Evolutionary conservation across 2,888 invertebrate genomes (phyloP).

Genomic region (Pecten maximus): DNA sequence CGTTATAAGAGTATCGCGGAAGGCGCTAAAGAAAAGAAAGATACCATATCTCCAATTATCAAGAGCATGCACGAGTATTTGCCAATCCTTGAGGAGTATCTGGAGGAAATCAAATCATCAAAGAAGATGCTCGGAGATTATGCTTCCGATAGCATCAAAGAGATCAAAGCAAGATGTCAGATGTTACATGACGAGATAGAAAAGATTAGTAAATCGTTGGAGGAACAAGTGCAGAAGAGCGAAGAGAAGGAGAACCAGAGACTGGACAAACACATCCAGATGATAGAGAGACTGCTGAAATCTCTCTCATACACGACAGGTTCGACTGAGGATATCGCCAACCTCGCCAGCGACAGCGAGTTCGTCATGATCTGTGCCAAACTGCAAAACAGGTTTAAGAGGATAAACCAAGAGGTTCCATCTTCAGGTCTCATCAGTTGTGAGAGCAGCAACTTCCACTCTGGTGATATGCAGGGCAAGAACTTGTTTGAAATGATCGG

Average conservation of each 20-base stretch:
- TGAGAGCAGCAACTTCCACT: slow-evolving; percentile 63
- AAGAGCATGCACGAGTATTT: slow-evolving; percentile 68
- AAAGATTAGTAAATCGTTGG: slow-evolving; percentile 61
- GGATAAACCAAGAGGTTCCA: slow-evolving; percentile 65
- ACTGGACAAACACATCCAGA: slow-evolving; percentile 57
- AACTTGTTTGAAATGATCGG: slow-evolving; percentile 64
- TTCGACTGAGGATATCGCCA: slow-evolving; percentile 64
- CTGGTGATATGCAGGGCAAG: slow-evolving; percentile 59
- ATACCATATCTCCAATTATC: slow-evolving; percentile 62
- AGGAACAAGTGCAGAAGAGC: slow-evolving; percentile 61
- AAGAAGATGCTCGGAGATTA: slow-evolving; percentile 63
- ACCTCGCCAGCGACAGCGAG: slow-evolving; percentile 62
- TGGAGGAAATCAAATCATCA: slow-evolving; percentile 57
- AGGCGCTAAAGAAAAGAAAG: slow-evolving; percentile 59
- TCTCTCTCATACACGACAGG: slow-evolving; percentile 61
- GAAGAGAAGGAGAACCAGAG: slow-evolving; percentile 60
- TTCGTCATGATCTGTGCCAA: slow-evolving; percentile 61
- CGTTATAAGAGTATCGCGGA: slow-evolving; percentile 61
- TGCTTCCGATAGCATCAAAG: slow-evolving; percentile 60
- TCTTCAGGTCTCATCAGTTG: slow-evolving; percentile 54
- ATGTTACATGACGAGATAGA: slow-evolving; percentile 64
- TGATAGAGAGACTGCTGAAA: slow-evolving; percentile 54
- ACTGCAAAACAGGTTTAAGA: slow-evolving; percentile 64
- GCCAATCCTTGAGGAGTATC: slow-evolving; percentile 63
- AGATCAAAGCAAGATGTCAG: slow-evolving; percentile 60